Percentiles rank a stretch among this genome's conserved stretches.
These are phyloP conservation scores for Limenitis camilla DNA, from an alignment of 2,888 invertebrate genomes.

Conservation along the genomic window DNA sequence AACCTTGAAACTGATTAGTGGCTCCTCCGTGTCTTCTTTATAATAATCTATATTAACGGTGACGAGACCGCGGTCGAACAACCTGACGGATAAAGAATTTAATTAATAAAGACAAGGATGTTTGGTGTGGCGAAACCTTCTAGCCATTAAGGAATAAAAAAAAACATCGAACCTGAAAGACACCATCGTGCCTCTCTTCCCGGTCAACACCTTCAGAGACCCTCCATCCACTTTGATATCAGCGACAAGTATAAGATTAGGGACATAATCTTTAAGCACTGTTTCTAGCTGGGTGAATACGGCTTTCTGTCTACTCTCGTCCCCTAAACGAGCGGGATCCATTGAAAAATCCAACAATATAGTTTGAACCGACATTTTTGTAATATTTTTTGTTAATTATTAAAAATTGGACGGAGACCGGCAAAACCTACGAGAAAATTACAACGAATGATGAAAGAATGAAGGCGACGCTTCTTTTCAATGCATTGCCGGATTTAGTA, in stretches of 20 bases:
- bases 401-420: conserved; percentile 41
- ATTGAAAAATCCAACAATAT: conserved; percentile 86
- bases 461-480: conserved; percentile 9
- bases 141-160: too few relatives aligned
- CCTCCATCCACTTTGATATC: conserved; percentile 81
- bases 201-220: conserved; percentile 80
- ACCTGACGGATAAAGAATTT: conserved; percentile 45
- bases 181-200: conserved; percentile 80
- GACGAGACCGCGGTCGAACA: conserved; percentile 83
- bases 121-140: too few relatives aligned
- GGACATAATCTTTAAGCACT: conserved; percentile 81
- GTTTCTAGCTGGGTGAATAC: conserved; percentile 80
- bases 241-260: conserved; percentile 79
- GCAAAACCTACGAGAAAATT: conserved; percentile 25
- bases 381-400: conserved; percentile 28
- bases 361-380: conserved; percentile 84
- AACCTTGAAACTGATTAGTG: conserved; percentile 85
- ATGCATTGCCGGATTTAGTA: too few relatives aligned
- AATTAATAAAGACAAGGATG: too few relatives aligned
- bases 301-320: conserved; percentile 78
- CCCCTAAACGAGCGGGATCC: conserved; percentile 79
- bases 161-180: conserved; percentile 80
- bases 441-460: too few relatives aligned
- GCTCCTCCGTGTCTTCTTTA: conserved; percentile 82
- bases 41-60: conserved; percentile 90